Evolutionary conservation across 2,113 vertebrate genomes (phyloP), one percentile per base, ranked within the genome.

Genomic region (Pantherophis guttatus): DNA sequence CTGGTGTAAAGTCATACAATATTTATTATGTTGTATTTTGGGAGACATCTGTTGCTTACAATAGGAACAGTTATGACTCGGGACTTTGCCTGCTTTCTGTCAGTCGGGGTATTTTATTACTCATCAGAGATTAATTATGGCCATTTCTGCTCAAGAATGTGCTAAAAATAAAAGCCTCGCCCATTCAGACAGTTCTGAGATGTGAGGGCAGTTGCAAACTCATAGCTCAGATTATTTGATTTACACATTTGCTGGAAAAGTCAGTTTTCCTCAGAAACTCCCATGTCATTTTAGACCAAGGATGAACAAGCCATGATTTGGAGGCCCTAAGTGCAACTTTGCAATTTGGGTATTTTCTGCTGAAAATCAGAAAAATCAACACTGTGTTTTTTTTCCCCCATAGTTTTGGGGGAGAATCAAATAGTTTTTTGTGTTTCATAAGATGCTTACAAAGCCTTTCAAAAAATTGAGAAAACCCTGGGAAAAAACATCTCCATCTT

Each of bases 121-220:
- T 86, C 91, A 29, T 91, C 29, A n/a, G 81, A 11, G 24, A 59
- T 91, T 81, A 91, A 86, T 91, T 44, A 91, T 91, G 55, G 7
- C 39, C 13, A 39, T 50, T 59, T 48, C 54, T 86, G 54, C 55
- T 50, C 91, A 91, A 21, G 55, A 86, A 91, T 59, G 75, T 48
- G 54, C 91, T 91, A 86, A 86, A 91, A 86, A 91, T 91, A 91
- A 50, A 24, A 54, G 13, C 91, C 55, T 91, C 13, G 2, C 90
- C 29, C 90, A 29, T 1, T n/a, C 29, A 19, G 48, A n/a, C 50
- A 90, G 89, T 26, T 65, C 33, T 90, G 59, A 81, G 53, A 54
- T 58, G 75, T 55, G 44, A 58, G 24, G 58, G 44, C 24, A 59
- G 10, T 91, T 91, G 39, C 48, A 53, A 33, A 39, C 54, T 57